Evolutionary conservation across 2,888 invertebrate species (phyloP).

Genomic region (Caradrina clavipalpis): DNA sequence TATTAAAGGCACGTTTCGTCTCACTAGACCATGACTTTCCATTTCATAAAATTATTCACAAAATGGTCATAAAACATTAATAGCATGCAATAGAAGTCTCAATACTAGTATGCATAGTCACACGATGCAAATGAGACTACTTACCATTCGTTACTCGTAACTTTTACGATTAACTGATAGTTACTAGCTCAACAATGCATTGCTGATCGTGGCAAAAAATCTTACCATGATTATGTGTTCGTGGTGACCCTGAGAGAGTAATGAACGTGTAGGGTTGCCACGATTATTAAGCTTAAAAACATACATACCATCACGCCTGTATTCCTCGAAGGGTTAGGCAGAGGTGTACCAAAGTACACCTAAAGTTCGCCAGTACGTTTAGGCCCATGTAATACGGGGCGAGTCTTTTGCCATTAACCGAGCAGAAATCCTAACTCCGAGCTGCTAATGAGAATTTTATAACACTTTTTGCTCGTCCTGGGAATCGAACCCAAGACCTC

Average conservation of each 20-base stretch:
- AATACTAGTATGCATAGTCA: constrained; percentile 27
- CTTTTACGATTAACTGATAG: constrained; percentile 3
- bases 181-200: constrained; percentile 37
- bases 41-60: constrained; percentile 40
- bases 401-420: too few relatives aligned
- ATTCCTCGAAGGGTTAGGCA: too few relatives aligned
- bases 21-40: constrained; percentile 35
- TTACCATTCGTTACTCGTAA: neutral
- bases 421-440: too few relatives aligned
- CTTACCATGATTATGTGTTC: constrained; percentile 41
- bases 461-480: too few relatives aligned
- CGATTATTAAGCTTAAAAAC: too few relatives aligned
- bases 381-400: too few relatives aligned
- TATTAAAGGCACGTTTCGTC: constrained; percentile 32
- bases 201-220: constrained; percentile 54
- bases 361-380: too few relatives aligned
- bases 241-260: constrained; percentile 48
- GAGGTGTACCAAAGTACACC: too few relatives aligned
- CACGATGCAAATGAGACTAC: constrained; percentile 15
- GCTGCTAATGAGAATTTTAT: too few relatives aligned
- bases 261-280: constrained; percentile 51
- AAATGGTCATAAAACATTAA: constrained; percentile 43
- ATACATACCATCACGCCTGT: too few relatives aligned
- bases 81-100: constrained; percentile 36
- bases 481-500: too few relatives aligned